These are phyloP conservation scores for Onychomys torridus DNA, from an alignment of 2,797 vertebrate genomes.

Conservation along the genomic window DNA sequence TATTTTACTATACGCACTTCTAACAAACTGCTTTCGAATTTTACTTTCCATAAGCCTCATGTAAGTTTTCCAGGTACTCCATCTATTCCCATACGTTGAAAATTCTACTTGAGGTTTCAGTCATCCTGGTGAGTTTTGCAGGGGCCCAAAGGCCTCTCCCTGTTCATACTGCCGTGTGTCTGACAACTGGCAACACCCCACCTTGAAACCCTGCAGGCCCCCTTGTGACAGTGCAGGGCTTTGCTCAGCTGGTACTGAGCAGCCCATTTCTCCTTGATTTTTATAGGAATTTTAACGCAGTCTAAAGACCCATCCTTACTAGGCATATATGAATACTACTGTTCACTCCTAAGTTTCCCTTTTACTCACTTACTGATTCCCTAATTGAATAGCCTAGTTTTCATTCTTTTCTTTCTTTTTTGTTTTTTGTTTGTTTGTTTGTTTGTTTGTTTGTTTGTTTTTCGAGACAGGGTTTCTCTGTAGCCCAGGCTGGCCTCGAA, in stretches of 20 bases:
- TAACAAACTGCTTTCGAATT: background rate
- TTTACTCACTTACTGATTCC: background rate
- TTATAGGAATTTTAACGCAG: background rate
- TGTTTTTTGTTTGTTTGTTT: too few species aligned
- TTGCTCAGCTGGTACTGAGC: background rate
- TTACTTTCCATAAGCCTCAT: background rate
- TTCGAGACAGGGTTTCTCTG: too few species aligned
- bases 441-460: too few species aligned
- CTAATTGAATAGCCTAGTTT: background rate
- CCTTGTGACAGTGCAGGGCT: background rate
- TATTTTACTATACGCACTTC: background rate
- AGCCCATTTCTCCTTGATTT: background rate
- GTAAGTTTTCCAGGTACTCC: background rate
- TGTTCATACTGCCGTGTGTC: background rate
- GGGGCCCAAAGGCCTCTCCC: background rate
- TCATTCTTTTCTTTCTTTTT: too few species aligned
- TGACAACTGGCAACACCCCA: background rate
- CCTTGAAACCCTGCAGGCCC: background rate
- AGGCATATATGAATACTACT: background rate
- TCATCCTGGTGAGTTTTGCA: background rate
- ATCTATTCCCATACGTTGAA: background rate
- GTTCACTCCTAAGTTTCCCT: background rate
- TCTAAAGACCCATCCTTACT: background rate
- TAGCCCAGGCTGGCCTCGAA: too few species aligned
- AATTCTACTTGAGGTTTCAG: slow-evolving; percentile 3